Evolutionary conservation across 1,140 invertebrate species (phyloP), one percentile per base, ranked within the genome.

Genomic region (Idris sp.): DNA sequence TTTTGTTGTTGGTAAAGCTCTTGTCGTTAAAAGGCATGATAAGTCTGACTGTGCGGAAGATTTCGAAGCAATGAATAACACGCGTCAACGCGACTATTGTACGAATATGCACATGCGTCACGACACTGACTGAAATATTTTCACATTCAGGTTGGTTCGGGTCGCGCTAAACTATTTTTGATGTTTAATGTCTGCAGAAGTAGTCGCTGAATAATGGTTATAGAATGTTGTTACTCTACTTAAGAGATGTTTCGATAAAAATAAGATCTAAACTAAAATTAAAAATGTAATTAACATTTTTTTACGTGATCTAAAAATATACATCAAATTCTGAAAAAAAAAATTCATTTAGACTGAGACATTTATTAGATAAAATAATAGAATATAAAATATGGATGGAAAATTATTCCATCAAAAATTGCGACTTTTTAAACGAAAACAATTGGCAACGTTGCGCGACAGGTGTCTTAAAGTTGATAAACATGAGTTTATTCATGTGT

Each of bases 131-230:
- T 48, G 36, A 69, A 54, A 46, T 71, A 54, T 62, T 61, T 62
- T 61, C 22, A 38, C 54, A 61, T 69, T 69, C 65, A 38, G 65
- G 54, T 18, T 53, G 46, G 65, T 69, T 69, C 54, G 65, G 65
- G 54, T 53, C 38, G 44, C 5, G 6, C 15, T n/a, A n/a, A 15
- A 36, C 46, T 69, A 69, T 61, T 69, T 58, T 49, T 49, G 22
- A 49, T 49, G 25, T 35, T 9, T 18, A 14, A 38, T 38, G 5
- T 22, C 51, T 13, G 22, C n/a, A n/a, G n/a, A n/a, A n/a, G n/a
- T 8, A 10, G 9, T 25, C 9, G 26, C 3, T 43, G 10, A 38
- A 44, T 56, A 43, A 43, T 14, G n/a, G n/a, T n/a, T n/a, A n/a
- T n/a, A n/a, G n/a, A n/a, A n/a, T n/a, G n/a, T n/a, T n/a, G 10